These are phyloP conservation scores for Epizoanthus stellaris DNA, from an alignment of 92 coral and sea anemone genomes.

Conservation along the genomic window DNA sequence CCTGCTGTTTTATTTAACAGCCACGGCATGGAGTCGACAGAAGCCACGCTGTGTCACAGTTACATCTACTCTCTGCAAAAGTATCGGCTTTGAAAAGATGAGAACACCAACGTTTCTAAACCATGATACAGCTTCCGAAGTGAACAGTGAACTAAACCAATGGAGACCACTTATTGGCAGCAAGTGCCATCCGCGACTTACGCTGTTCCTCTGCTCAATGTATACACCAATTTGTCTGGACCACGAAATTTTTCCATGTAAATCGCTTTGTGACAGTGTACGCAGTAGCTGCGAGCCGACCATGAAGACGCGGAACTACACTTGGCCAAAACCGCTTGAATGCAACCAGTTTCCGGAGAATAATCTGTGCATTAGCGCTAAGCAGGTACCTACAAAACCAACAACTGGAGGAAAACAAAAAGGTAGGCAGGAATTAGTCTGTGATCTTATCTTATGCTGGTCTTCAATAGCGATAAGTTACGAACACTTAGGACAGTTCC, in stretches of 20 bases:
- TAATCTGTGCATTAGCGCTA: slow-evolving; percentile 58
- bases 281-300: slow-evolving; percentile 74
- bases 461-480: background rate
- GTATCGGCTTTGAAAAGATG: slow-evolving; percentile 55
- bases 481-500: background rate
- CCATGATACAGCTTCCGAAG: slow-evolving; percentile 45
- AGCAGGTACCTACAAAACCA: slow-evolving; percentile 20
- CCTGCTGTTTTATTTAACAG: slow-evolving; percentile 16
- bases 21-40: background rate
- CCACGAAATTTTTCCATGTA: slow-evolving; percentile 63
- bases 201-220: slow-evolving; percentile 77
- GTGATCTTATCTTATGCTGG: background rate
- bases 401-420: background rate
- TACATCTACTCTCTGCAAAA: slow-evolving; percentile 19
- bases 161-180: slow-evolving; percentile 61
- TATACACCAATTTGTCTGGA: slow-evolving; percentile 89
- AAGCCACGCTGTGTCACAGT: background rate
- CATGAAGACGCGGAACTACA: slow-evolving; percentile 54
- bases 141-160: slow-evolving; percentile 32
- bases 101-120: slow-evolving; percentile 63
- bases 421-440: background rate
- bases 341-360: slow-evolving; percentile 62
- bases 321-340: slow-evolving; percentile 75
- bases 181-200: slow-evolving; percentile 51
- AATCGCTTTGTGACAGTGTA: slow-evolving; percentile 67